A percentile compares a stretch with the other conserved stretches of the same genome.
Evolutionary conservation across 2,797 vertebrate genomes (phyloP).

Genomic region (Pseudotriccus pelzelni): DNA sequence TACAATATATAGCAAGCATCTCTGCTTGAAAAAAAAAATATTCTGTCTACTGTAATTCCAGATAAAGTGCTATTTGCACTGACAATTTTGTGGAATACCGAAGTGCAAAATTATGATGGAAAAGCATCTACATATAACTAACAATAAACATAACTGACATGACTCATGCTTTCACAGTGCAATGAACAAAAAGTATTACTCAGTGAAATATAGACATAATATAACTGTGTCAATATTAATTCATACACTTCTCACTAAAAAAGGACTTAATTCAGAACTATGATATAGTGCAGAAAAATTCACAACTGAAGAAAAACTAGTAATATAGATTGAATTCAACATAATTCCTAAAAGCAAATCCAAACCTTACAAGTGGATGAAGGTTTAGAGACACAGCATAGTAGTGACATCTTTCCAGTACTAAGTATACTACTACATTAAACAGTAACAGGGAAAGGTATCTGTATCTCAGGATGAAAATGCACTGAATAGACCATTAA

Average conservation of each 20-base stretch:
- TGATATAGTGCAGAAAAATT: not conserved
- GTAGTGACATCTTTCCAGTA: not conserved
- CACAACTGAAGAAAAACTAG: not conserved
- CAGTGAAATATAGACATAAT: not conserved
- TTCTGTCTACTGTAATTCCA: not conserved
- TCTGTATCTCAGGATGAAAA: not conserved
- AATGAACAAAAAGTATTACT: not conserved
- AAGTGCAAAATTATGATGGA: not conserved
- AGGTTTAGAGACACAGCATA: not conserved
- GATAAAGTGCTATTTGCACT: not conserved
- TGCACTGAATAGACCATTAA: not conserved
- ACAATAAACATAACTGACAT: not conserved
- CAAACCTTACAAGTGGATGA: not conserved
- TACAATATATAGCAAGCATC: not conserved
- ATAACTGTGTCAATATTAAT: not conserved
- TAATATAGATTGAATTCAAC: not conserved
- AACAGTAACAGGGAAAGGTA: not conserved
- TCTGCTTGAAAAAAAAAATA: not conserved
- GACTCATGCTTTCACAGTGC: not conserved
- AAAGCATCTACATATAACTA: not conserved
- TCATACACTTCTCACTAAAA: not conserved
- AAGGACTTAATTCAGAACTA: not conserved
- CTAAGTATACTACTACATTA: not conserved
- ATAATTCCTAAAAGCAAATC: not conserved
- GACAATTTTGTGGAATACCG: not conserved